Percentiles rank a stretch among this genome's conserved stretches.
Conservation (phyloP, 30 jellyfish, hydroid and myxozoan genomes). For the Calvadosia cruxmelitensis region DNA sequence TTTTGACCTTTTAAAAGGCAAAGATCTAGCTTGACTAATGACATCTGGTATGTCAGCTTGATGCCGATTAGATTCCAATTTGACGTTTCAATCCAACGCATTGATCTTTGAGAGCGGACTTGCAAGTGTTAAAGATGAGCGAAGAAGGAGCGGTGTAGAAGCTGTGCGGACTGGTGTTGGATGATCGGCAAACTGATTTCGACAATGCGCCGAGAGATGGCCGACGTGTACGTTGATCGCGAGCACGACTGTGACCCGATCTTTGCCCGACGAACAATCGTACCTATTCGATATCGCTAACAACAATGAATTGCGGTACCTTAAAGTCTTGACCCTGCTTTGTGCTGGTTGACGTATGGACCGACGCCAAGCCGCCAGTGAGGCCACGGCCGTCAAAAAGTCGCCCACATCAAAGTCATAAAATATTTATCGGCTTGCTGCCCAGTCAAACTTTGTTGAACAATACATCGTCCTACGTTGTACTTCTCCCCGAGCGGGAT, state of each 20-base stretch:
- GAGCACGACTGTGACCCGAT: neutral
- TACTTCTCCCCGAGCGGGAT: neutral
- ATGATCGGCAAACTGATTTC: too few relatives aligned
- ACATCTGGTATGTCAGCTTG: too few relatives aligned
- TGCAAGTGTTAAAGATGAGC: too few relatives aligned
- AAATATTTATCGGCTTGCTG: slow-evolving; percentile 18
- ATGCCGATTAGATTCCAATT: too few relatives aligned
- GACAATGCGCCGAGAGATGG: too few relatives aligned
- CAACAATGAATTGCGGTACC: slow-evolving; percentile 43
- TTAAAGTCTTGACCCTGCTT: slow-evolving; percentile 25
- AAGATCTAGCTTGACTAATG: too few relatives aligned
- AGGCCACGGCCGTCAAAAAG: slow-evolving; percentile 24
- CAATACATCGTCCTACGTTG: too few relatives aligned
- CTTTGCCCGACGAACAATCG: neutral
- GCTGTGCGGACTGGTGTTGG: too few relatives aligned
- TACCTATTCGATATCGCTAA: neutral
- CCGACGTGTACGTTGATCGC: slow-evolving; percentile 1
- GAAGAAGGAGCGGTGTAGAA: too few relatives aligned
- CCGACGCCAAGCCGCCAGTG: slow-evolving; percentile 30
- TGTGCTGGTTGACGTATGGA: slow-evolving; percentile 28
- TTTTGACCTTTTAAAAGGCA: too few relatives aligned
- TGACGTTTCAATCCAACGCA: too few relatives aligned
- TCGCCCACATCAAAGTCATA: slow-evolving; percentile 15
- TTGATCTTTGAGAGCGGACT: too few relatives aligned
- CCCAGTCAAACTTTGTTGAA: neutral